phyloP scores from a whole-genome alignment of 2,888 invertebrate species.

The Tenthredo amoena region DNA sequence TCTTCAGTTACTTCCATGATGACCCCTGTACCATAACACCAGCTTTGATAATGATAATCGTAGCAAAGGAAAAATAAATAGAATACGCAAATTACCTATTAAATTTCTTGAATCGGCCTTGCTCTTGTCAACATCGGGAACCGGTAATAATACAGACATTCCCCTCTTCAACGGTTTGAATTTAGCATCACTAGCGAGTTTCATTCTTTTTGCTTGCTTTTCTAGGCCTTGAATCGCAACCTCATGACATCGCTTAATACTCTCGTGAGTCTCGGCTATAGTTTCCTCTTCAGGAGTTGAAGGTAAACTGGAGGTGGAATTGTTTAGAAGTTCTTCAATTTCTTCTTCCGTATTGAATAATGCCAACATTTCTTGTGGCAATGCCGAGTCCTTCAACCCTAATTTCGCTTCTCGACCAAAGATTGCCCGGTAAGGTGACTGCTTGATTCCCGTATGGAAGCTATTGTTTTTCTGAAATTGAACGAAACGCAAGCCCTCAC shows the following conservation, averaged over 20 bases:
- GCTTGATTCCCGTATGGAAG: no score
- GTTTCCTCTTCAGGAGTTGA: neutral
- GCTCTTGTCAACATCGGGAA: slow-evolving; percentile 57
- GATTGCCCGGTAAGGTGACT: no score
- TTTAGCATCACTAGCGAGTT: slow-evolving; percentile 62
- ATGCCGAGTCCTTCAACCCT: no score
- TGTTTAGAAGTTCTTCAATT: no score
- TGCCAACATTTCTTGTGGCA: no score
- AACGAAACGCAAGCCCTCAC: no score
- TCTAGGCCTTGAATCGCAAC: slow-evolving; percentile 54
- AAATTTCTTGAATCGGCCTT: slow-evolving; percentile 60
- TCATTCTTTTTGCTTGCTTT: slow-evolving; percentile 56
- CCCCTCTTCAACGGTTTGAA: slow-evolving; percentile 57
- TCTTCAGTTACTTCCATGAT: slow-evolving; percentile 62
- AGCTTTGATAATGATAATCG: slow-evolving; percentile 27
- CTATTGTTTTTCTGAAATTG: no score
- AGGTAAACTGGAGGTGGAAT: no score
- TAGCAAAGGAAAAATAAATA: slow-evolving; percentile 8
- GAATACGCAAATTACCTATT: slow-evolving; percentile 49
- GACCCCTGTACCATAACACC: slow-evolving; percentile 54
- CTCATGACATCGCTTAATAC: slow-evolving; percentile 30
- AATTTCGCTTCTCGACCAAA: no score
- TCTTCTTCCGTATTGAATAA: no score
- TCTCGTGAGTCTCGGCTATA: slow-evolving; percentile 7
- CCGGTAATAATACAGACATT: slow-evolving; percentile 59